Conservation (phyloP, 2,888 invertebrate species). For the Clistopyga incitator region DNA sequence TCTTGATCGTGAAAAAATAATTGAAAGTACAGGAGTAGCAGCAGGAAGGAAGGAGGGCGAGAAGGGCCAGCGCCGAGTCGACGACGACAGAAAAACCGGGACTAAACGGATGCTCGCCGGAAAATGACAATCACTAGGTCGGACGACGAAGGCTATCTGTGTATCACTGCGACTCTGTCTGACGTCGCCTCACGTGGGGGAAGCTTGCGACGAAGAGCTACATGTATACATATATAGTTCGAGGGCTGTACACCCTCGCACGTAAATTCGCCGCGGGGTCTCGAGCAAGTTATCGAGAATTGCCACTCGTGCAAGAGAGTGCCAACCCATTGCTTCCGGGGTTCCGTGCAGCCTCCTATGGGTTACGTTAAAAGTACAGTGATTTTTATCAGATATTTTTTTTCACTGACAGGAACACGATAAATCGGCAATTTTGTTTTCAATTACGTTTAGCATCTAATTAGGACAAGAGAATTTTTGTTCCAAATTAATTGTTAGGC, state of each 20-base stretch:
- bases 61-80: slow-evolving; percentile 29
- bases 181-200: slow-evolving; percentile 76
- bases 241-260: slow-evolving; percentile 45
- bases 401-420: background rate
- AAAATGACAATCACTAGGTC: slow-evolving; percentile 83
- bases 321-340: slow-evolving; percentile 35
- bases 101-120: slow-evolving; percentile 81
- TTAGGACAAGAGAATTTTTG: too few relatives aligned
- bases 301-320: slow-evolving; percentile 46
- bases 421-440: background rate
- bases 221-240: slow-evolving; percentile 51
- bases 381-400: background rate
- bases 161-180: slow-evolving; percentile 78
- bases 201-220: slow-evolving; percentile 54
- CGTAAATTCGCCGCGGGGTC: slow-evolving; percentile 56
- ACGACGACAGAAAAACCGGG: slow-evolving; percentile 58
- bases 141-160: slow-evolving; percentile 72
- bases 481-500: too few relatives aligned
- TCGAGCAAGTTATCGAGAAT: slow-evolving; percentile 58
- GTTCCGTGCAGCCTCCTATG: background rate
- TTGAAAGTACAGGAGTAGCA: slow-evolving; percentile 78
- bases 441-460: too few relatives aligned
- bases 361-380: background rate
- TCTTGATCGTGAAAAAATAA: slow-evolving; percentile 82
- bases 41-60: slow-evolving; percentile 47